phyloP scores from a whole-genome alignment of 2,888 invertebrate species.

The Perizoma flavofasciatum region DNA sequence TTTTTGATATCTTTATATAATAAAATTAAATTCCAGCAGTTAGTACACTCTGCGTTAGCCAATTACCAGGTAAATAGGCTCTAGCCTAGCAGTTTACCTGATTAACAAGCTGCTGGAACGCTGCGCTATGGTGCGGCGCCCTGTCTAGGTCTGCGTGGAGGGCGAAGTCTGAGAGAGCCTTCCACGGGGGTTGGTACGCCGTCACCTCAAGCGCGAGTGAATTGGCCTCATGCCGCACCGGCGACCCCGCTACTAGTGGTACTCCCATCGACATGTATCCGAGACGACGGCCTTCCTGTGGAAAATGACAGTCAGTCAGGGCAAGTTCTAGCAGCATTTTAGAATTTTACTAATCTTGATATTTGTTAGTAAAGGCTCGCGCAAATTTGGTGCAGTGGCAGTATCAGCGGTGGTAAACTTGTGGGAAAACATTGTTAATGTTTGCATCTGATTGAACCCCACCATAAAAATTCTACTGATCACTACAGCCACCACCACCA shows the following conservation, averaged over 20 bases:
- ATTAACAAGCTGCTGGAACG: constrained; percentile 98
- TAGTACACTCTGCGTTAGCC: too few species aligned
- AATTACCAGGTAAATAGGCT: too few species aligned
- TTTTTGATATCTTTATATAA: too few species aligned
- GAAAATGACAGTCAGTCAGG: constrained; percentile 34
- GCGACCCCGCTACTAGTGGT: constrained; percentile 98
- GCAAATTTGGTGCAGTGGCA: too few species aligned
- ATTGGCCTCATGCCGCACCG: constrained; percentile 94
- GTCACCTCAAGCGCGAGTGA: constrained; percentile 93
- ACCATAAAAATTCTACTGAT: too few species aligned
- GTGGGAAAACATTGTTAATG: too few species aligned
- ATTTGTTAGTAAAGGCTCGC: too few species aligned
- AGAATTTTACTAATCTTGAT: too few species aligned
- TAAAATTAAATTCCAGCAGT: too few species aligned
- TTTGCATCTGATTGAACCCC: too few species aligned
- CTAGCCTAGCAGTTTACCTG: constrained; percentile 84
- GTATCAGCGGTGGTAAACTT: too few species aligned
- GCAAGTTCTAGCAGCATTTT: constrained; percentile 15
- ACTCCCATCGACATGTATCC: constrained; percentile 98
- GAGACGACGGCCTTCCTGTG: constrained; percentile 96
- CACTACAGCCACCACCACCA: too few species aligned
- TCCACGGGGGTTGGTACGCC: constrained; percentile 99
- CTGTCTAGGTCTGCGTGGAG: constrained; percentile 96
- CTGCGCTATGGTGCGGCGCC: constrained; percentile 93
- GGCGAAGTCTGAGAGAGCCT: constrained; percentile 97